Conservation (phyloP, 2,888 invertebrate genomes). For the Sturmia bella region DNA sequence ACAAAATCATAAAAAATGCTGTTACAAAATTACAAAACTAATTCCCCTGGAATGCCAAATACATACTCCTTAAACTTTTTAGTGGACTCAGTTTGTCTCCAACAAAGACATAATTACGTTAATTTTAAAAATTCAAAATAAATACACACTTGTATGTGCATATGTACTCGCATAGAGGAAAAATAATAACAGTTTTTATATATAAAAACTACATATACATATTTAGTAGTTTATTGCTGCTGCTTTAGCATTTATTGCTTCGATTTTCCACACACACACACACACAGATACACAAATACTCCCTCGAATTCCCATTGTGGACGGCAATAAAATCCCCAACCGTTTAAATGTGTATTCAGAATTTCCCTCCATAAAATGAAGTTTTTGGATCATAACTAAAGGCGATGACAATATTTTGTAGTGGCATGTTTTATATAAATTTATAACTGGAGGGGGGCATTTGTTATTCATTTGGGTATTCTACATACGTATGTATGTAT, state of each 20-base stretch:
- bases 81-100: too few relatives aligned
- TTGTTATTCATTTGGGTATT: neutral
- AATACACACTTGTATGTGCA: too few relatives aligned
- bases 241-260: slow-evolving; percentile 18
- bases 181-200: too few relatives aligned
- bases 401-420: slow-evolving; percentile 67
- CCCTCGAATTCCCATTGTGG: slow-evolving; percentile 17
- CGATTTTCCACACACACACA: neutral
- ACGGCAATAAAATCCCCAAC: slow-evolving; percentile 3
- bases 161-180: too few relatives aligned
- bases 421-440: slow-evolving; percentile 58
- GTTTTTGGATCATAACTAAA: slow-evolving; percentile 61
- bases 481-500: neutral
- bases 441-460: slow-evolving; percentile 31
- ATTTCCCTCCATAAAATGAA: slow-evolving; percentile 46
- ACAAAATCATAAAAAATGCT: too few relatives aligned
- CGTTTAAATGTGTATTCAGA: slow-evolving; percentile 7
- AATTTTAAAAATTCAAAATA: too few relatives aligned
- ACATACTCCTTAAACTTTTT: too few relatives aligned
- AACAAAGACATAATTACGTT: too few relatives aligned
- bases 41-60: too few relatives aligned
- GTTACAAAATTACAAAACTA: too few relatives aligned
- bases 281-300: neutral
- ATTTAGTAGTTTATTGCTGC: neutral
- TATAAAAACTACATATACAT: too few relatives aligned